These are phyloP conservation scores for Ypsolopha sequella DNA, from an alignment of 2,888 invertebrate genomes.

Conservation along the genomic window DNA sequence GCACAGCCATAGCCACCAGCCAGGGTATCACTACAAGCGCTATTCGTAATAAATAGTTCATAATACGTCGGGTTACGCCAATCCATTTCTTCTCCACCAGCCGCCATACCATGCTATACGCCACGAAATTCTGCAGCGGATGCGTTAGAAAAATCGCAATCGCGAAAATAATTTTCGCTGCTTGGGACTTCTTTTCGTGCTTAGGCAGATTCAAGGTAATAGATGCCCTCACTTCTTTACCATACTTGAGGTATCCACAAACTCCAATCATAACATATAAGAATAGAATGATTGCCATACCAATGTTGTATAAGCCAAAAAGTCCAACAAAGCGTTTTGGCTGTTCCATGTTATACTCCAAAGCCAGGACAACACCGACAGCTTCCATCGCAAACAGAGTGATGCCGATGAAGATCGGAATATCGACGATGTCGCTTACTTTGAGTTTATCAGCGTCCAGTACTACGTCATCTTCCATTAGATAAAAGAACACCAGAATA, in stretches of 20 bases:
- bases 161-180: conserved; percentile 73
- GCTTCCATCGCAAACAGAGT: conserved; percentile 90
- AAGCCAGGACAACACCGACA: conserved; percentile 83
- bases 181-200: conserved; percentile 72
- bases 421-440: conserved; percentile 53
- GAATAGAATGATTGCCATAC: conserved; percentile 80
- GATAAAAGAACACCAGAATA: conserved; percentile 77
- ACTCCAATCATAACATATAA: conserved; percentile 86
- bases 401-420: conserved; percentile 88
- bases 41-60: conserved; percentile 28
- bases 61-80: conserved; percentile 14
- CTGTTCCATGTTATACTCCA: conserved; percentile 93
- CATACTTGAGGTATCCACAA: conserved; percentile 90
- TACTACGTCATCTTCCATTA: conserved; percentile 74
- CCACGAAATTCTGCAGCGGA: conserved; percentile 91
- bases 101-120: conserved; percentile 82
- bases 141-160: conserved; percentile 85
- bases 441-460: conserved; percentile 55
- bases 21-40: conserved; percentile 32
- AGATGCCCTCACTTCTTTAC: conserved; percentile 76
- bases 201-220: conserved; percentile 86
- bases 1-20: conserved; percentile 74
- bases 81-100: conserved; percentile 23
- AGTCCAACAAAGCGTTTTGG: conserved; percentile 82
- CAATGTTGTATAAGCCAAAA: conserved; percentile 83